Evolutionary conservation across 2,888 invertebrate genomes (phyloP), one percentile per base, ranked within the genome.

Genomic region (Clostera curtula): DNA sequence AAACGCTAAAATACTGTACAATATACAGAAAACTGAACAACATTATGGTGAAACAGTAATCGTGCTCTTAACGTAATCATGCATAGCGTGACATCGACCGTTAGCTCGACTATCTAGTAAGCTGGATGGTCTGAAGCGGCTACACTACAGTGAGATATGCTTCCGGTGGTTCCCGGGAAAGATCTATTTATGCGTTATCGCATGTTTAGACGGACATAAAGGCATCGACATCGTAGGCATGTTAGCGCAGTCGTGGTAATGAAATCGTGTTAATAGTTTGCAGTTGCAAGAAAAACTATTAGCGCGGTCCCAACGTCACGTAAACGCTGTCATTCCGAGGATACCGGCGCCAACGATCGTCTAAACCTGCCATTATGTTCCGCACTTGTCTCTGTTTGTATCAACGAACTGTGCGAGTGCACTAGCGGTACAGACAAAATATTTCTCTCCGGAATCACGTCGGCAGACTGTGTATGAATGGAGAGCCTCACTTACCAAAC

Each of bases 401-500:
- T 68, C 68, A 69, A 58, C 61, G 64, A 66, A 66, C 68, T 69
- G 68, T 67, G 69, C 66, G 56, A 63, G 67, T 70, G 64, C 67
- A 68, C 64, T 62, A 60, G 80, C 82, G 82, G 82, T 75, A 80
- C 82, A 82, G 71, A 80, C 82, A 69, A 82, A 83, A 83, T 83
- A 83, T 82, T 82, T 83, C 82, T 82, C 82, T 83, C 83, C 79
- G 82, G 82, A 74, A 80, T 82, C 82, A 83, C 82, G 79, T 52
- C 76, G 77, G 80, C 80, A 83, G 62, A 75, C 75, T 80, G 80
- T 80, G 71, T 72, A 76, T 66, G 58, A 73, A 82, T 80, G 83
- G 82, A 82, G 82, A 75, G 80, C 83, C 82, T 82, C 79, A 82
- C 82, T 83, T 82, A 82, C 83, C 82, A 79, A 80, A 82, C 79